phyloP scores from a whole-genome alignment of 1,140 invertebrate genomes.

The Cepaea nemoralis region DNA sequence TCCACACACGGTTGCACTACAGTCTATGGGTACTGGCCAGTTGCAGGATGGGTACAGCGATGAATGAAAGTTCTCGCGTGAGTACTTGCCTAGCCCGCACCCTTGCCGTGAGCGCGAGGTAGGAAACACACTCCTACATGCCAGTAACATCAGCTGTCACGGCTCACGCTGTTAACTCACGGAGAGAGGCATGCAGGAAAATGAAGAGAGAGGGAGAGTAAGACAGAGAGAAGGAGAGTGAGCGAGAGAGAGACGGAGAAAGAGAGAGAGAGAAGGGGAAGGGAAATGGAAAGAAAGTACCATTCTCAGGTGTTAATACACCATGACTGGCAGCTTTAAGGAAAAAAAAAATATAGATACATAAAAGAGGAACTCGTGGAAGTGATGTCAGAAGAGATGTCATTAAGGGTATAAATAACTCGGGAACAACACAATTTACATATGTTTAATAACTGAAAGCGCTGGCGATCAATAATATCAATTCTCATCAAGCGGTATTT shows the following conservation, averaged over 20 bases:
- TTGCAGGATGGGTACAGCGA: neutral
- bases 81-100: neutral
- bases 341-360: no score
- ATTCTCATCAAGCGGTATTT: no score
- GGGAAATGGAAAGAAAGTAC: no score
- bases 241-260: neutral
- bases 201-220: neutral
- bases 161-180: neutral
- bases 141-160: neutral
- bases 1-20: neutral
- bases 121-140: neutral
- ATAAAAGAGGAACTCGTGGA: neutral
- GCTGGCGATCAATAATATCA: no score
- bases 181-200: no score
- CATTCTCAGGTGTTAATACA: no score
- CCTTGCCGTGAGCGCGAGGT: neutral
- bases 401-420: no score
- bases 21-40: neutral
- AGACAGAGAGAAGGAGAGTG: neutral
- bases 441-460: no score
- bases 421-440: no score
- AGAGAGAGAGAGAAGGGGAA: neutral
- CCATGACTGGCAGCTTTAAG: no score
- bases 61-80: constrained; percentile 14
- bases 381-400: neutral